Conservation (phyloP, 2,888 invertebrate genomes). For the Agriopis leucophaearia region DNA sequence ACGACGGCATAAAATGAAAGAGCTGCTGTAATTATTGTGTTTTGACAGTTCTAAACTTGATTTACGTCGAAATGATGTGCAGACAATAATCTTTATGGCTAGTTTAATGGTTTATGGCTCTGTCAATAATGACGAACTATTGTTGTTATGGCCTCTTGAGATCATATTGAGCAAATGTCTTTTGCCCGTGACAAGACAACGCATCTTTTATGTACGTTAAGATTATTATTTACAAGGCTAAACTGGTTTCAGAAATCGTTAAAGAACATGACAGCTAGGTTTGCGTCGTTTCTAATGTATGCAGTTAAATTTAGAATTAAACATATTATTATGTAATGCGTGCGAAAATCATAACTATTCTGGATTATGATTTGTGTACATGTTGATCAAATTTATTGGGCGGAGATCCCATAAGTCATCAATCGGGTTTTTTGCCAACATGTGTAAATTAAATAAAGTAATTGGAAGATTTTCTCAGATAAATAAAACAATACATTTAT, state of each 20-base stretch:
- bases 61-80: constrained; percentile 24
- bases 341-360: background rate
- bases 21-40: constrained; percentile 28
- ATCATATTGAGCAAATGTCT: background rate
- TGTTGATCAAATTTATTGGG: background rate
- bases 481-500: too few relatives aligned
- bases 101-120: constrained; percentile 22
- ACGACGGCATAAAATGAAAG: constrained; percentile 25
- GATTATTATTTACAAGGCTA: too few relatives aligned
- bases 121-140: constrained; percentile 10
- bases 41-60: constrained; percentile 32
- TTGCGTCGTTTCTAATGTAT: too few relatives aligned
- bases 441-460: constrained; percentile 1
- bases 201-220: too few relatives aligned
- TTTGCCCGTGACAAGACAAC: background rate
- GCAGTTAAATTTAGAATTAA: background rate
- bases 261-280: too few relatives aligned
- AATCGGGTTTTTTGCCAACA: constrained; percentile 10
- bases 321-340: background rate
- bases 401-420: constrained; percentile 10
- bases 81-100: constrained; percentile 34
- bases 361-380: background rate
- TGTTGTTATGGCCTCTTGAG: constrained; percentile 6
- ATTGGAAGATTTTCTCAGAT: too few relatives aligned
- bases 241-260: too few relatives aligned